Conservation (phyloP, 2,888 invertebrate species). For the Beris morrisii region DNA sequence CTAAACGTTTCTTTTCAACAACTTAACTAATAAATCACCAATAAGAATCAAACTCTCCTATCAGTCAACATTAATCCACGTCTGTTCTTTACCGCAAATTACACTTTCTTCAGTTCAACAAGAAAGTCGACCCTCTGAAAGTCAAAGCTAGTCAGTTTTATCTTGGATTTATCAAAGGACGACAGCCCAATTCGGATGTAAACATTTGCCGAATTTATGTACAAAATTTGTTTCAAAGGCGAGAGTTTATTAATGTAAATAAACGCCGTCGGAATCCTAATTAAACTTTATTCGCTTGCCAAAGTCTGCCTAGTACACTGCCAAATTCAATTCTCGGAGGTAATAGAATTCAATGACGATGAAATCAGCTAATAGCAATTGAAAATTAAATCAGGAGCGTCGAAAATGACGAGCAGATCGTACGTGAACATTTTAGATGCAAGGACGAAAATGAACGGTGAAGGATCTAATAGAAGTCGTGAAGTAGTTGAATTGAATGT, state of each 20-base stretch:
- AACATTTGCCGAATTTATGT: slow-evolving; percentile 21
- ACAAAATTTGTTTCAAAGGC: slow-evolving; percentile 26
- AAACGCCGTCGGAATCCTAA: slow-evolving; percentile 4
- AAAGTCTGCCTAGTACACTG: too few relatives aligned
- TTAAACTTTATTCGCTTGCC: too few relatives aligned
- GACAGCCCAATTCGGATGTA: slow-evolving; percentile 13
- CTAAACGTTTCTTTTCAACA: too few relatives aligned
- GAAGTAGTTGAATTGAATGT: slow-evolving; percentile 33
- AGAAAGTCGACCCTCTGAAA: too few relatives aligned
- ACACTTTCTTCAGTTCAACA: too few relatives aligned
- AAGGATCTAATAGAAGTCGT: slow-evolving; percentile 11
- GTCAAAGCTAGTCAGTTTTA: background rate
- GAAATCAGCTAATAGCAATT: background rate
- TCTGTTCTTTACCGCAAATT: too few relatives aligned
- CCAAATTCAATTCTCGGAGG: background rate
- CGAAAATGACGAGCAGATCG: too few relatives aligned
- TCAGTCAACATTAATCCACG: too few relatives aligned
- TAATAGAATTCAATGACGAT: slow-evolving; percentile 1
- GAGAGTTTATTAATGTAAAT: slow-evolving; percentile 25
- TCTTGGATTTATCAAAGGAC: slow-evolving; percentile 23
- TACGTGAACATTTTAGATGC: background rate
- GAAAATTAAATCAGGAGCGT: background rate
- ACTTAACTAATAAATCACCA: too few relatives aligned
- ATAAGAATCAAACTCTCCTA: too few relatives aligned
- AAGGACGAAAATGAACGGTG: background rate